phyloP scores from a whole-genome alignment of 2,797 vertebrate species.

The Thripadectes ignobilis region DNA sequence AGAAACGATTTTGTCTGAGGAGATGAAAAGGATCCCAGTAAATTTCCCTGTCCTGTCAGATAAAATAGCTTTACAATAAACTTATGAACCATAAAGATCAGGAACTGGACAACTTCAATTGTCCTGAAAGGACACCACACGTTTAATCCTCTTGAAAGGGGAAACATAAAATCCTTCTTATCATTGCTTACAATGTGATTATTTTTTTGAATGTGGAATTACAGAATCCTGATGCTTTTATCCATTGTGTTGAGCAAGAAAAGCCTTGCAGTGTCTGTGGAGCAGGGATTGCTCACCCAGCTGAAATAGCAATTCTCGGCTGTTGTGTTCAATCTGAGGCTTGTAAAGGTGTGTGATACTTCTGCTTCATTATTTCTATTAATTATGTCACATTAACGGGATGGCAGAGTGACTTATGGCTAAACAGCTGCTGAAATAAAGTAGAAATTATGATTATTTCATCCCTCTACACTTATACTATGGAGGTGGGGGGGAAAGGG shows the following conservation, averaged over 20 bases:
- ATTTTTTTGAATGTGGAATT: neutral
- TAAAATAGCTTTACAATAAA: conserved; percentile 42
- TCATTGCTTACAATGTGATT: neutral
- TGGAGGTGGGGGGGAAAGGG: neutral
- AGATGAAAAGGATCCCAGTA: conserved; percentile 36
- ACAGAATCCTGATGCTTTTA: neutral
- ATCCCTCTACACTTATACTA: neutral
- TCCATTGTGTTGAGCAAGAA: neutral
- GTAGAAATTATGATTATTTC: neutral
- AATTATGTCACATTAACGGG: neutral
- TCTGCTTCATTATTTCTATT: neutral
- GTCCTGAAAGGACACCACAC: neutral
- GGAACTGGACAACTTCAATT: conserved; percentile 5
- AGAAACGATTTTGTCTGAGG: neutral
- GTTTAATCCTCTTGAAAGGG: conserved; percentile 20
- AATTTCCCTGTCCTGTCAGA: conserved; percentile 24
- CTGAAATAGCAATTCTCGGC: neutral
- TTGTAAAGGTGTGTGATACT: neutral
- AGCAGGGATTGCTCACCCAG: neutral
- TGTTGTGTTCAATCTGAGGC: neutral
- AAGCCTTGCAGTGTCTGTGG: neutral
- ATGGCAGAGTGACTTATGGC: neutral
- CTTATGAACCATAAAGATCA: conserved; percentile 14
- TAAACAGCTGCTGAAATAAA: neutral
- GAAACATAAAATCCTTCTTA: neutral